Evolutionary conservation across 2,888 invertebrate species (phyloP), one percentile per base, ranked within the genome.

Genomic region (Ariolimax columbianus): DNA sequence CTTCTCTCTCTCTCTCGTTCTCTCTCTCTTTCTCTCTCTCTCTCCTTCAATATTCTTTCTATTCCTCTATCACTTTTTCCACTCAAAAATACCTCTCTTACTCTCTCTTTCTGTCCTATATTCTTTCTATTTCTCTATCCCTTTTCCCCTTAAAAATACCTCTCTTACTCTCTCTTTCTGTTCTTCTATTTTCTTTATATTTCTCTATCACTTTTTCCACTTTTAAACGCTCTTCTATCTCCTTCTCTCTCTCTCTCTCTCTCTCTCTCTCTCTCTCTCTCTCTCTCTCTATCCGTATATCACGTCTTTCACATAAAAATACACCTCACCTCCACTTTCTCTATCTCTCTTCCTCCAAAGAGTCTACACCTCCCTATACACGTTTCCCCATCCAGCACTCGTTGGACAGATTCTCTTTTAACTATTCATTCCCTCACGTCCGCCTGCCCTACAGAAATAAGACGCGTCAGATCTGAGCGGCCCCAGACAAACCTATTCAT

Each of bases 241-340:
- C 47, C 7, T 47, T 47, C 47, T 11, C 47, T 11, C 47, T 11
- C 17, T 47, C 9, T 23, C 30, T 40, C 55, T 30, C 23, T 33
- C 36, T 33, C 55, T 55, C 33, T 33, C 55, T 47, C 36, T 55
- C 55, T 33, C 55, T 68, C 68, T 33, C 68, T 7, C 33, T 30
- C 68, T 33, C 33, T 68, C 68, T 33, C 77, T 26, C 63, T 81
- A 66, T 47, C n/a, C n/a, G n/a, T n/a, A n/a, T n/a, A n/a, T n/a
- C n/a, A n/a, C n/a, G n/a, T n/a, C n/a, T n/a, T n/a, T n/a, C n/a
- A n/a, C n/a, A n/a, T n/a, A n/a, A n/a, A n/a, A n/a, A n/a, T n/a
- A n/a, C n/a, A n/a, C n/a, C 14, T 70, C 47, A 40, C 43, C 17
- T 26, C 17, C 80, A 66, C 19, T 23, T 23, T 23, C 36, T 36